These are phyloP conservation scores for Hirtodrosophila duncani DNA, from an alignment of 2,888 invertebrate genomes.

Conservation along the genomic window DNA sequence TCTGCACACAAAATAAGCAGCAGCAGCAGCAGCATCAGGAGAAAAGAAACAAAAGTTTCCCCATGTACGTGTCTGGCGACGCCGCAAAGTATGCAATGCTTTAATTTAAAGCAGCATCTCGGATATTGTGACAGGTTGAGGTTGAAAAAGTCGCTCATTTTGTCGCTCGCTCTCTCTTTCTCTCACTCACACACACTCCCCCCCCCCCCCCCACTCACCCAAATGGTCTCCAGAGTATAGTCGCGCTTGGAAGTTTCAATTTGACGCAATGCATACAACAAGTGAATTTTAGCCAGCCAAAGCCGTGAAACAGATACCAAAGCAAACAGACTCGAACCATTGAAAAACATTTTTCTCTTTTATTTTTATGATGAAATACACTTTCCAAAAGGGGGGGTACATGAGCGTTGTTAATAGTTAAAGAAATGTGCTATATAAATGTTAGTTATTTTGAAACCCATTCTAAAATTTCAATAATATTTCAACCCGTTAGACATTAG, in stretches of 20 bases:
- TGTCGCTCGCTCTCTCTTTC: constrained; percentile 5
- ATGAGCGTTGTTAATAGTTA: too few relatives aligned
- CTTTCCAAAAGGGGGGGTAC: too few relatives aligned
- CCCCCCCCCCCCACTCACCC: not conserved
- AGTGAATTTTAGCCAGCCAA: constrained; percentile 43
- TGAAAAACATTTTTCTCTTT: not conserved
- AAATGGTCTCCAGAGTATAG: not conserved
- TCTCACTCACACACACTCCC: constrained; percentile 3
- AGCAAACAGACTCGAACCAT: constrained; percentile 4
- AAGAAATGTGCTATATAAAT: too few relatives aligned
- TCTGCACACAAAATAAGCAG: constrained; percentile 33
- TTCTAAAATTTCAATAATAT: not conserved
- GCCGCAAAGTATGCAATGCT: constrained; percentile 31
- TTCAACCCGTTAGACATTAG: too few relatives aligned
- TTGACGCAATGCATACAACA: constrained; percentile 40
- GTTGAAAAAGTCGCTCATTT: not conserved
- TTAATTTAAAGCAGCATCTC: constrained; percentile 18
- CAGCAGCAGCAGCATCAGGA: too few relatives aligned
- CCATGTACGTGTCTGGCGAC: constrained; percentile 43
- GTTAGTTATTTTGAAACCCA: not conserved
- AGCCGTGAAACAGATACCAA: constrained; percentile 28
- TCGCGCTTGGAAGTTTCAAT: constrained; percentile 35
- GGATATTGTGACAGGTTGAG: constrained; percentile 22
- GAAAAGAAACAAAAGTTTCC: constrained; percentile 32
- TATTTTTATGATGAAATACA: too few relatives aligned